Evolutionary conservation across 2,113 vertebrate genomes (phyloP), one percentile per base, ranked within the genome.

Genomic region (Eclectus roratus): DNA sequence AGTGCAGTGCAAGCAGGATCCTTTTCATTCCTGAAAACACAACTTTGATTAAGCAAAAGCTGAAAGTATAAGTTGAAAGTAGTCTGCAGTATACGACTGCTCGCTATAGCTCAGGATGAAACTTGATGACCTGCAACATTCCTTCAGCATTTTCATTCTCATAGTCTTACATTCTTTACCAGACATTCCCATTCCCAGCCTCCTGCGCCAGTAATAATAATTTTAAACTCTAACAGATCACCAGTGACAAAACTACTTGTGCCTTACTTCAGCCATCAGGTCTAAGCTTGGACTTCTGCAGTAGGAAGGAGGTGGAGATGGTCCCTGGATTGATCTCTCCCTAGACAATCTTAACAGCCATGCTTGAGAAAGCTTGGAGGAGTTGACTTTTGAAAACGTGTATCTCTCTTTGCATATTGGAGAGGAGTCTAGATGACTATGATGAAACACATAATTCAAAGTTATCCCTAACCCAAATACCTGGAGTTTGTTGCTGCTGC

Each of bases 121-220:
- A 81, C 72, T 37, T 79, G 50, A 46, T 91, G 84, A 86, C 33
- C 47, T 71, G 27, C 39, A 89, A 47, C 73, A 60, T 63, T 94
- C 83, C 47, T 91, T 94, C 6, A 11, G 24, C 78, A 28, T 65
- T 91, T 97, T 89, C 79, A 81, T 94, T 91, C 66, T 70, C 20
- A 5, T 66, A 53, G 16, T 76, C 56, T 92, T 28, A 74, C 69
- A 46, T 87, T 91, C 58, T 78, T 80, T 80, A 71, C 16, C 27
- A 80, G 50, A 71, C 20, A 52, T 85, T 80, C 58, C 68, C 66
- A 88, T 77, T 24, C 21, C 6, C 25, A 74, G 2, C 13, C 8
- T 16, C 7, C 11, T 70, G 19, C 55, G 20, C 43, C 37, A 37
- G 27, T 71, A 89, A 58, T 39, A 71, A 39, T 61, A 21, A 72